A percentile compares a stretch with the other conserved stretches of the same genome.
These are phyloP conservation scores for Diacarnus erythraeanus DNA, from an alignment of 37 sponge, comb jelly and placozoan genomes.

Conservation along the genomic window DNA sequence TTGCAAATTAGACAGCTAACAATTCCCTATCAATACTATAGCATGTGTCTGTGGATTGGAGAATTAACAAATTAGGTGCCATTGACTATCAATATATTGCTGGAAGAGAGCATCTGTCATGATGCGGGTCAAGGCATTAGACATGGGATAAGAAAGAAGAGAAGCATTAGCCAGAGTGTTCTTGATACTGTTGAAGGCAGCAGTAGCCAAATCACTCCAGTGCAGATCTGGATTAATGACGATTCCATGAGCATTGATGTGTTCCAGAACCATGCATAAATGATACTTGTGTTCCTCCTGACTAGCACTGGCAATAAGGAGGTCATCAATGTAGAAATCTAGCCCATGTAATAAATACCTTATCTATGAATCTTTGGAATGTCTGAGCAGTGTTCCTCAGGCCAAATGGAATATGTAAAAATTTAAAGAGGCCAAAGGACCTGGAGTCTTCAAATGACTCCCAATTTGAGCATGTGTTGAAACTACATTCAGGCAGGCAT, in stretches of 20 bases:
- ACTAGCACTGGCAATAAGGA: too few species aligned
- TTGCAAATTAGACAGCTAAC: constrained; percentile 55
- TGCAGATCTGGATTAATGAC: constrained; percentile 38
- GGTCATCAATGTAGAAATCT: too few species aligned
- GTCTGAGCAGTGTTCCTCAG: too few species aligned
- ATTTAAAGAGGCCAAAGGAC: constrained; percentile 50
- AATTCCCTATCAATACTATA: constrained; percentile 68
- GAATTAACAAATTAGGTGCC: constrained; percentile 68
- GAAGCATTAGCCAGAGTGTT: constrained; percentile 52
- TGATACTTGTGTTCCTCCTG: too few species aligned
- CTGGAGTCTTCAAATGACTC: constrained; percentile 17
- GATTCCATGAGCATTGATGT: constrained; percentile 35
- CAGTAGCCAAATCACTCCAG: constrained; percentile 30
- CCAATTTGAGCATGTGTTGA: too few species aligned
- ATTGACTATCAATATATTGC: constrained; percentile 28
- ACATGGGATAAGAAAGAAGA: constrained; percentile 38
- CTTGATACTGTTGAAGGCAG: constrained; percentile 16
- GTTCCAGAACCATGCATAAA: constrained; percentile 48
- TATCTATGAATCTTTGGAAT: too few species aligned
- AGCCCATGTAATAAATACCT: too few species aligned
- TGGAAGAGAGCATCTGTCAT: constrained; percentile 69
- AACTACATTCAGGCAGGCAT: too few species aligned
- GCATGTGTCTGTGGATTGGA: constrained; percentile 45
- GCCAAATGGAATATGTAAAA: too few species aligned
- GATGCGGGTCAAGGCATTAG: constrained; percentile 37